Percentiles rank a stretch among this genome's conserved stretches.
Conservation (phyloP, 2,888 invertebrate genomes). For the Dexiosoma caninum region DNA sequence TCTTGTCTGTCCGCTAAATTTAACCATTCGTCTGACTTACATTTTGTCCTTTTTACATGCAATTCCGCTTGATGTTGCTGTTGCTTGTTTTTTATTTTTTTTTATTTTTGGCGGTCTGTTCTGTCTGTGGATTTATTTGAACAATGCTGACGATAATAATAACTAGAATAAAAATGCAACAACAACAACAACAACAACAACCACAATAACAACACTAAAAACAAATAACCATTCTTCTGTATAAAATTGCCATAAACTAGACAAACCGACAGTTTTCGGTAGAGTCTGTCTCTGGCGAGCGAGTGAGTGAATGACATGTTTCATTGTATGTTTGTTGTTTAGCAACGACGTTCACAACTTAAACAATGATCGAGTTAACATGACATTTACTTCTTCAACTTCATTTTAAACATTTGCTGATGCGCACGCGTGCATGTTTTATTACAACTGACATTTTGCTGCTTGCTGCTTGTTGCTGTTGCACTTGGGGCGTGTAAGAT, state of each 20-base stretch:
- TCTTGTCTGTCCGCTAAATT: neutral
- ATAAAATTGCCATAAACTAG: constrained; percentile 39
- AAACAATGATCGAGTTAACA: constrained; percentile 56
- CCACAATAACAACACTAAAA: too few relatives aligned
- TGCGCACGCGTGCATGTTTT: constrained; percentile 55
- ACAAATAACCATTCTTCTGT: neutral
- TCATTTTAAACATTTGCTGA: constrained; percentile 14
- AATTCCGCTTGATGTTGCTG: neutral
- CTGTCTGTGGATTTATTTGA: constrained; percentile 42
- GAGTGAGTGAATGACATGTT: constrained; percentile 25
- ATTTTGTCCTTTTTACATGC: constrained; percentile 5
- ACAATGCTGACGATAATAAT: constrained; percentile 48
- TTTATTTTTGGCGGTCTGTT: neutral
- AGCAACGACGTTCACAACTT: constrained; percentile 12
- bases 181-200: neutral
- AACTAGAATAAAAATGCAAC: constrained; percentile 25
- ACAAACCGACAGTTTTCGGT: constrained; percentile 36
- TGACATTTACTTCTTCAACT: constrained; percentile 43
- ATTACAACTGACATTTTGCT: constrained; percentile 45
- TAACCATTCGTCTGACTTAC: constrained; percentile 9
- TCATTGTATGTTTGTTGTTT: neutral
- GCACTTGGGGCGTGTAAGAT: constrained; percentile 9
- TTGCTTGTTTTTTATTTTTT: neutral
- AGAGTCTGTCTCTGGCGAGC: constrained; percentile 6
- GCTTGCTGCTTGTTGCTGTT: neutral